Evolutionary conservation across 2,113 vertebrate species (phyloP).

Genomic region (Psettodes erumei): DNA sequence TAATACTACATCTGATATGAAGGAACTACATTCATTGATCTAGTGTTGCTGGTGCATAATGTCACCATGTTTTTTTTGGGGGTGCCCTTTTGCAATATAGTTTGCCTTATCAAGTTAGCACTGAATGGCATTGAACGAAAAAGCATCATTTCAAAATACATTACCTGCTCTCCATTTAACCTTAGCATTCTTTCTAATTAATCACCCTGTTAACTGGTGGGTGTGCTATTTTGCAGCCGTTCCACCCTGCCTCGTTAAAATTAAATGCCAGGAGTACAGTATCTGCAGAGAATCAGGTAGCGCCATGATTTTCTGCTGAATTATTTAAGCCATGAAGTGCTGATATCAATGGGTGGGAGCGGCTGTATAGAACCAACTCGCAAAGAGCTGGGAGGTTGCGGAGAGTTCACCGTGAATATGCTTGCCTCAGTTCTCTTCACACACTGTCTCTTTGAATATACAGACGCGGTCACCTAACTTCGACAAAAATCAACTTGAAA

Average conservation of each 20-base stretch:
- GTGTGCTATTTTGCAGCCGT: constrained; percentile 24
- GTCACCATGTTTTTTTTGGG: too few species aligned
- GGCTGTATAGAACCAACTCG: constrained; percentile 54
- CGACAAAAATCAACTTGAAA: constrained; percentile 16
- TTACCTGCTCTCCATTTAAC: constrained; percentile 5
- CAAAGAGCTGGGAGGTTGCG: constrained; percentile 68
- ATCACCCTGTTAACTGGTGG: constrained; percentile 6
- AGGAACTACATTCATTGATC: constrained; percentile 7
- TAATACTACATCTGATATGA: constrained; percentile 42
- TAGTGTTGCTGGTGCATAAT: constrained; percentile 11
- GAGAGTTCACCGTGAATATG: constrained; percentile 76
- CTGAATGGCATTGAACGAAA: too few species aligned
- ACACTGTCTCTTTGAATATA: constrained; percentile 61
- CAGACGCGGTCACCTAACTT: constrained; percentile 22
- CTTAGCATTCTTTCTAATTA: constrained; percentile 13
- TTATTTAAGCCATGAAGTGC: constrained; percentile 76
- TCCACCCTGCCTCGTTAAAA: constrained; percentile 33
- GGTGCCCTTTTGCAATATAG: constrained; percentile 12
- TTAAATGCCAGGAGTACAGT: constrained; percentile 51
- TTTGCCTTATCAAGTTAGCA: constrained; percentile 5
- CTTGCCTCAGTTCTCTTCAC: constrained; percentile 62
- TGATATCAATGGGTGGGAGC: constrained; percentile 75
- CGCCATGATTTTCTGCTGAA: constrained; percentile 69
- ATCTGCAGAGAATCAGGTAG: constrained; percentile 65
- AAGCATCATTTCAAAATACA: neutral